Evolutionary conservation across 2,888 invertebrate species (phyloP).

Genomic region (Eupithecia subumbrata): DNA sequence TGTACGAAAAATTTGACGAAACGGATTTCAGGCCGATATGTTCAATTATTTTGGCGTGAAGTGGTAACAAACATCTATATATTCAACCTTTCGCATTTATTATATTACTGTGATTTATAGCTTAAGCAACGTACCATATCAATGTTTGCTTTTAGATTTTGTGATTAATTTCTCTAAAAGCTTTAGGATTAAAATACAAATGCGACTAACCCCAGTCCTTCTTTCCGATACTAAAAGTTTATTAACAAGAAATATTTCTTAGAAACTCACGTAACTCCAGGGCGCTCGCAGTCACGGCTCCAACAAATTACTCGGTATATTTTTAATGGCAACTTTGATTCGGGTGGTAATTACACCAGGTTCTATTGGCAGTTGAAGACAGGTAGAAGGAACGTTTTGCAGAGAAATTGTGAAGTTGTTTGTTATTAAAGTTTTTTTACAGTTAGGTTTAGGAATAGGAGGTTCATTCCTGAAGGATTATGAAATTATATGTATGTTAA

Average conservation of each 20-base stretch:
- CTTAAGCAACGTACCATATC: too few relatives aligned
- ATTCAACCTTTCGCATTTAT: too few relatives aligned
- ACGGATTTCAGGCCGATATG: too few relatives aligned
- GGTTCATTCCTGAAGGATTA: too few relatives aligned
- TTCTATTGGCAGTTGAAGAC: slow-evolving; percentile 32
- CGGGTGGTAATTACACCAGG: slow-evolving; percentile 44
- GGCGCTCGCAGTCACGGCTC: slow-evolving; percentile 7
- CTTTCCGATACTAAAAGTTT: background rate
- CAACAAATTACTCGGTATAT: slow-evolving; percentile 49
- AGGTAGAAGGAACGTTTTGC: slow-evolving; percentile 9
- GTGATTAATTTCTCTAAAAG: background rate
- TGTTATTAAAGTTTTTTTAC: background rate
- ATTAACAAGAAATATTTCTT: slow-evolving; percentile 11
- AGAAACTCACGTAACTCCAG: slow-evolving; percentile 10
- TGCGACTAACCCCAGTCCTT: background rate
- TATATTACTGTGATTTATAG: too few relatives aligned
- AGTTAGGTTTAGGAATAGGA: too few relatives aligned
- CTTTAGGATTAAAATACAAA: background rate
- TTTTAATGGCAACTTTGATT: slow-evolving; percentile 50
- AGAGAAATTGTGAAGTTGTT: background rate
- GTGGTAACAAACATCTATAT: too few relatives aligned
- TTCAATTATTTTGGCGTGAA: too few relatives aligned
- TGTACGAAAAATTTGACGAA: too few relatives aligned
- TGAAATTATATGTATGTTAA: background rate
- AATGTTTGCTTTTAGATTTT: background rate